phyloP scores from a whole-genome alignment of 2,113 vertebrate genomes.

The Callospermophilus lateralis region DNA sequence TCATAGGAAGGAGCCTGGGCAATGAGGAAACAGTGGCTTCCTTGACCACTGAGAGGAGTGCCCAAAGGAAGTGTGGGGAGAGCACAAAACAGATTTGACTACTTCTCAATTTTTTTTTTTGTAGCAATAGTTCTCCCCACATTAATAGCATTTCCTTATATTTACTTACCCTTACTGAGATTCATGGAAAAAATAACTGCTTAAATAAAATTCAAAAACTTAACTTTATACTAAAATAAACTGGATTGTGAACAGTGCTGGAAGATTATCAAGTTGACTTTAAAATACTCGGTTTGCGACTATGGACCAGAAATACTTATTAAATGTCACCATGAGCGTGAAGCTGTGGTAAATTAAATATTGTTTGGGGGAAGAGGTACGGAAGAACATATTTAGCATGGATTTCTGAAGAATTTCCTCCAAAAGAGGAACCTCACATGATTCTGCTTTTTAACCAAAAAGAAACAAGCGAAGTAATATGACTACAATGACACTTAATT shows the following conservation, averaged over 20 bases:
- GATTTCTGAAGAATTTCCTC: slow-evolving; percentile 75
- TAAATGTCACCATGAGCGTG: background rate
- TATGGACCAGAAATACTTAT: slow-evolving; percentile 61
- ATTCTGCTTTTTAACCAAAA: slow-evolving; percentile 67
- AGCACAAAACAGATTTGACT: background rate
- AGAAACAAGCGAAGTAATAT: slow-evolving; percentile 30
- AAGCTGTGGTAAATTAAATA: slow-evolving; percentile 62
- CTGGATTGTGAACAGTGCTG: background rate
- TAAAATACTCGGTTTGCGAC: slow-evolving; percentile 50
- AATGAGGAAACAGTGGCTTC: slow-evolving; percentile 38
- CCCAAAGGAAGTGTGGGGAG: background rate
- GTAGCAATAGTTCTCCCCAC: background rate
- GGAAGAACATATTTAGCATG: slow-evolving; percentile 60
- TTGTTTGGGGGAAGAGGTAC: background rate
- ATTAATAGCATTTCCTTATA: background rate
- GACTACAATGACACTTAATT: background rate
- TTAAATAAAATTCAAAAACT: slow-evolving; percentile 52
- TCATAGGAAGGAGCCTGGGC: background rate
- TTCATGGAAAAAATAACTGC: background rate
- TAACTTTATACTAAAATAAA: slow-evolving; percentile 5
- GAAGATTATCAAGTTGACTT: slow-evolving; percentile 14
- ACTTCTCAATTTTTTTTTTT: slow-evolving; percentile 28
- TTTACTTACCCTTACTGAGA: background rate
- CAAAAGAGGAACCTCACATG: slow-evolving; percentile 69
- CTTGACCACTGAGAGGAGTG: background rate